Conservation (phyloP, 2,797 vertebrate genomes). For the Hippocampus kuda region DNA sequence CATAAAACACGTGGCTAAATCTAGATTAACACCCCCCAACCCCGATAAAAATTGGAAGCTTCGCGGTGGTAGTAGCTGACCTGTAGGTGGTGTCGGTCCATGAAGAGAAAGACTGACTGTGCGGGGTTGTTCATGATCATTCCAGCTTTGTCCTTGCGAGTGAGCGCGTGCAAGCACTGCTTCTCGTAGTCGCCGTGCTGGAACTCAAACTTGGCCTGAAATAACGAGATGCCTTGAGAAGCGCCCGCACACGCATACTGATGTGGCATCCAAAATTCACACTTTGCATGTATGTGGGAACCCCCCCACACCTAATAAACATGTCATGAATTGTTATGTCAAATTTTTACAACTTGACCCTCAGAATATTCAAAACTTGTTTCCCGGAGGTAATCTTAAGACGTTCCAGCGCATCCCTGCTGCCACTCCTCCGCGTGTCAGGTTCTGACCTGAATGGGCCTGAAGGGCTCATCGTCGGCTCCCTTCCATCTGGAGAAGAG, state of each 20-base stretch:
- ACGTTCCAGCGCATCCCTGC: too few relatives aligned
- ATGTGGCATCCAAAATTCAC: too few relatives aligned
- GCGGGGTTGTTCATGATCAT: conserved; percentile 98
- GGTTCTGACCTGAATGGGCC: conserved; percentile 91
- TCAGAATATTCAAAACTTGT: too few relatives aligned
- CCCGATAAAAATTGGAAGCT: too few relatives aligned
- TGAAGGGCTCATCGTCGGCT: conserved; percentile 91
- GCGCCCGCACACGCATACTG: not conserved
- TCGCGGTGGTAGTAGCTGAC: conserved; percentile 47
- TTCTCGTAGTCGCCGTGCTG: conserved; percentile 99
- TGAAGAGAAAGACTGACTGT: conserved; percentile 99
- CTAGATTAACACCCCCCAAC: too few relatives aligned
- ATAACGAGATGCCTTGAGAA: not conserved
- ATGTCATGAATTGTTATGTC: too few relatives aligned
- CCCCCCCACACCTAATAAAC: too few relatives aligned
- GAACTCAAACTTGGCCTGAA: conserved; percentile 98
- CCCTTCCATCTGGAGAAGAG: conserved; percentile 99
- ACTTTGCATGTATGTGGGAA: too few relatives aligned
- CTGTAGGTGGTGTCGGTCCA: conserved; percentile 99
- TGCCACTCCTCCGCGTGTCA: not conserved
- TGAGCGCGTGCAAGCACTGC: conserved; percentile 96
- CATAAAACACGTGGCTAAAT: too few relatives aligned
- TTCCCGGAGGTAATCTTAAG: too few relatives aligned
- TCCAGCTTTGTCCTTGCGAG: conserved; percentile 99
- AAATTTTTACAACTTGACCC: too few relatives aligned